These are phyloP conservation scores for Ptychadena robeensis DNA, from an alignment of 2,797 vertebrate species.

Conservation along the genomic window DNA sequence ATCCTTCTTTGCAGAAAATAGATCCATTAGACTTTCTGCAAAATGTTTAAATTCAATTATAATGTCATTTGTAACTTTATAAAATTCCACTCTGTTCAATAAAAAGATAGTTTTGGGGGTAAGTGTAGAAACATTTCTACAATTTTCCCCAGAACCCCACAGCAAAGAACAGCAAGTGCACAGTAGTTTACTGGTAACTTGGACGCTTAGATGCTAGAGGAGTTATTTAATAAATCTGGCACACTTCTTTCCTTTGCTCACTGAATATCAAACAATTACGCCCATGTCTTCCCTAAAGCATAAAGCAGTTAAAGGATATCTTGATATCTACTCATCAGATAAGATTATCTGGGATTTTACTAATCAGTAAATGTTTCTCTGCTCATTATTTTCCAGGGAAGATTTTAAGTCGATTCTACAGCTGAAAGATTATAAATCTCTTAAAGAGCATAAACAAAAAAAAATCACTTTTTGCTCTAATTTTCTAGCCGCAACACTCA, in stretches of 20 bases:
- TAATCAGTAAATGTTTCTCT: slow-evolving; percentile 85
- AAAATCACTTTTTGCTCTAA: slow-evolving; percentile 77
- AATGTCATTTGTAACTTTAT: no score
- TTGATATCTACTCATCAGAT: slow-evolving; percentile 77
- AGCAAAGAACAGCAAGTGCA: neutral
- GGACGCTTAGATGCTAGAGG: neutral
- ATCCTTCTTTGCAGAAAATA: no score
- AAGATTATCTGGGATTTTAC: slow-evolving; percentile 83
- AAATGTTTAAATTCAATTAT: no score
- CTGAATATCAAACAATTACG: slow-evolving; percentile 49
- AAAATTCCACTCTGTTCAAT: no score
- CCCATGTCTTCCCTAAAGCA: slow-evolving; percentile 63
- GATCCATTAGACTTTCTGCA: no score
- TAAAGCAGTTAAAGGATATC: slow-evolving; percentile 75
- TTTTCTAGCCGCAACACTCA: slow-evolving; percentile 64
- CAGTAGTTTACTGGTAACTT: neutral
- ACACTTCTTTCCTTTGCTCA: slow-evolving; percentile 45
- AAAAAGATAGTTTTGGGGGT: no score
- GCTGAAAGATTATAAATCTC: slow-evolving; percentile 77
- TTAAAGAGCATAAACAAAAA: slow-evolving; percentile 75
- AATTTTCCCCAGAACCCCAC: neutral
- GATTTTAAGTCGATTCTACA: slow-evolving; percentile 76
- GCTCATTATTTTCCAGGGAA: slow-evolving; percentile 81
- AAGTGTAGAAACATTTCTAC: no score
- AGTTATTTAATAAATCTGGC: slow-evolving; percentile 19